Base-by-base conservation (phyloP, 1,140 invertebrate genomes). In the Neodiprion fabricii region DNA sequence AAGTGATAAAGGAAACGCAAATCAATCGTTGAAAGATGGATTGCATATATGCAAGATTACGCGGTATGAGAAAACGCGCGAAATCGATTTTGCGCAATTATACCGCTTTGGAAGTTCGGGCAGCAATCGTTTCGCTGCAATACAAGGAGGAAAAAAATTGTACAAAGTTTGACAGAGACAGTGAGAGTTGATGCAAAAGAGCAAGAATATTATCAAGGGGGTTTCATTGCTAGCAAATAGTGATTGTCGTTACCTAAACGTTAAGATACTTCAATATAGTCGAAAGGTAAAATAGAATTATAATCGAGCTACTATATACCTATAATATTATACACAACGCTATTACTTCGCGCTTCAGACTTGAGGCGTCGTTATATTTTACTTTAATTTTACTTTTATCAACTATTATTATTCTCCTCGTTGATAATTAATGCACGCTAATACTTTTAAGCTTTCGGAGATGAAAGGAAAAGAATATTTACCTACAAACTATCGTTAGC, bases 191-290 rank as follows among this genome's bases (percentile, higher is more conserved):
- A 61, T 61, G n/a, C 53, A 61, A 40, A 40, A 40, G 28, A 40
- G 4, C 53, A 61, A 61, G 11, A 61, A 8, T 61, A 61, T 40
- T 40, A 40, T 40, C 53, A 61, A 14, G 53, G 53, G 7, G 53
- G 53, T 61, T 61, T 7, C 8, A 17, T 61, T 5, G 53, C 53
- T 61, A 61, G 53, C n/a, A 17, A 61, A 61, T 61, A 61, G 53
- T 61, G 53, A 61, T 61, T 61, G 53, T 61, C 53, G n/a, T 8
- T 61, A 61, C 53, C 53, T 61, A 61, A 61, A 61, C 53, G 53
- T 61, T 61, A 61, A 61, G 53, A 61, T 61, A 61, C 9, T 40
- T 40, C 28, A 40, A 40, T 61, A 61, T 17, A 61, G 53, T 1
- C 53, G 53, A 61, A 61, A 61, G 53, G n/a, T 61, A 17, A 61